Conservation (phyloP, 2,888 invertebrate genomes). For the Melitaea athalia region DNA sequence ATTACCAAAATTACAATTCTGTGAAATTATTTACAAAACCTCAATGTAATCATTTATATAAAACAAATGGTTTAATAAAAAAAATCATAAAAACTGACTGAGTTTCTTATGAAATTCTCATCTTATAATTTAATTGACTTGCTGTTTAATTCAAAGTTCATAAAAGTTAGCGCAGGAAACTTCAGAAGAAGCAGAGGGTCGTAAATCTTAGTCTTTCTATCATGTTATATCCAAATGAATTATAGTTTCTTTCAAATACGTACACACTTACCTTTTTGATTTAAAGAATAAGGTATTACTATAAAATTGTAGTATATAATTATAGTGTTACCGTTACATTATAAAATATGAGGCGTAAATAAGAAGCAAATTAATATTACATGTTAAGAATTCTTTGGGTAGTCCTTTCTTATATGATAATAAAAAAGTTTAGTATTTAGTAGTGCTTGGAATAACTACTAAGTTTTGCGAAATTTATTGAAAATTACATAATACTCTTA, state of each 20-base stretch:
- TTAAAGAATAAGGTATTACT: background rate
- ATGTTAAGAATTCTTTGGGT: too few species aligned
- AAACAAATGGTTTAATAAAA: background rate
- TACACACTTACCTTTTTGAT: background rate
- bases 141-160: conserved; percentile 28
- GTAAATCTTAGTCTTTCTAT: conserved; percentile 49
- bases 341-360: too few species aligned
- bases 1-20: too few species aligned
- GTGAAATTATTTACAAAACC: too few species aligned
- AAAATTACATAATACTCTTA: conserved; percentile 40
- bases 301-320: background rate
- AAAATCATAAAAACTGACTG: background rate
- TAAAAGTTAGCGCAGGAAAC: conserved; percentile 39
- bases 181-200: conserved; percentile 28
- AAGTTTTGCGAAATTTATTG: conserved; percentile 21
- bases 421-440: too few species aligned
- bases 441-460: background rate
- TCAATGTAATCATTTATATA: background rate
- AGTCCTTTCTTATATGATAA: too few species aligned
- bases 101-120: background rate
- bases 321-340: too few species aligned
- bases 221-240: conserved; percentile 38
- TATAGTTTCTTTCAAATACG: background rate
- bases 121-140: conserved; percentile 22
- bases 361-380: too few species aligned